Evolutionary conservation across 2,888 invertebrate species (phyloP).

Genomic region (Drosophila fulvimacula): DNA sequence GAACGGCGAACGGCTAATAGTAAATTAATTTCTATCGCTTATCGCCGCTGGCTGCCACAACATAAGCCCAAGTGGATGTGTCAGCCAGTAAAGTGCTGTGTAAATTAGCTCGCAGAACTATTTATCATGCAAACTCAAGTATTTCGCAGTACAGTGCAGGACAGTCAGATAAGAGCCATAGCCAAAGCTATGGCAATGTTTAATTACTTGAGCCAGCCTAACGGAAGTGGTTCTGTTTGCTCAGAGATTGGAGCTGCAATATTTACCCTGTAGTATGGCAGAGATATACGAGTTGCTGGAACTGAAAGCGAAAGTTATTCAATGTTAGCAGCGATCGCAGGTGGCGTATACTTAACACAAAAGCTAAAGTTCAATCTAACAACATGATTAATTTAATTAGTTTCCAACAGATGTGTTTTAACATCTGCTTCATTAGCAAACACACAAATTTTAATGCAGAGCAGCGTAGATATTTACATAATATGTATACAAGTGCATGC

Average conservation of each 20-base stretch:
- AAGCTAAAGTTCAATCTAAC: slow-evolving; percentile 53
- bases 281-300: slow-evolving; percentile 5
- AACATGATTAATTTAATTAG: slow-evolving; percentile 31
- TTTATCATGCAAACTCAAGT: slow-evolving; percentile 55
- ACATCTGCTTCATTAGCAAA: neutral
- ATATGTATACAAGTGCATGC: too few relatives aligned
- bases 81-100: slow-evolving; percentile 77
- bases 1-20: slow-evolving; percentile 56
- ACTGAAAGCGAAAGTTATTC: slow-evolving; percentile 44
- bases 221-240: slow-evolving; percentile 62
- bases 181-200: slow-evolving; percentile 41
- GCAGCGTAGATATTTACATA: too few relatives aligned
- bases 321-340: slow-evolving; percentile 2
- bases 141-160: slow-evolving; percentile 68
- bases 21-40: slow-evolving; percentile 76
- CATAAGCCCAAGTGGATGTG: slow-evolving; percentile 59
- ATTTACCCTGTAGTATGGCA: slow-evolving; percentile 23
- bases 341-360: slow-evolving; percentile 59
- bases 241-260: slow-evolving; percentile 49
- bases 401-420: slow-evolving; percentile 9
- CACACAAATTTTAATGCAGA: neutral
- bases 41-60: slow-evolving; percentile 61
- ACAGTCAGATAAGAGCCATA: slow-evolving; percentile 31
- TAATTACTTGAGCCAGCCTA: slow-evolving; percentile 51
- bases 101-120: slow-evolving; percentile 73